phyloP scores from a whole-genome alignment of 2,888 invertebrate genomes.

The Cheilosia soror region DNA sequence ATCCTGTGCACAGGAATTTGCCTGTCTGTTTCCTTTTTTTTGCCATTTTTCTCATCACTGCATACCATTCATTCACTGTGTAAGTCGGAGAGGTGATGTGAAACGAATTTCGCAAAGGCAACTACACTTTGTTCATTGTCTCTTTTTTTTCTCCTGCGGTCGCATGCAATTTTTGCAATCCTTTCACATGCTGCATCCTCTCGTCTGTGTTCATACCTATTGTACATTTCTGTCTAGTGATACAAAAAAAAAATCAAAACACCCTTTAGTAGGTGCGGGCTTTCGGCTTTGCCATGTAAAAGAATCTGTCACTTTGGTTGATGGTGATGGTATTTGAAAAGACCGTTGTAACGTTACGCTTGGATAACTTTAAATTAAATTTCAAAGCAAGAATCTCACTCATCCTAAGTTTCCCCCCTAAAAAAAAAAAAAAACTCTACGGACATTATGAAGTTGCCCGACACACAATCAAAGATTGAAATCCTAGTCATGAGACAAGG shows the following conservation, averaged over 20 bases:
- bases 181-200: conserved; percentile 9
- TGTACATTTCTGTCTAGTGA: background rate
- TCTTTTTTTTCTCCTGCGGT: conserved; percentile 5
- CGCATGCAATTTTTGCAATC: conserved; percentile 31
- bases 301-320: conserved; percentile 13
- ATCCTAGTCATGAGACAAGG: background rate
- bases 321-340: conserved; percentile 4
- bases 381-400: conserved; percentile 37
- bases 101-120: conserved; percentile 25
- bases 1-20: conserved; percentile 23
- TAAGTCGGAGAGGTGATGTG: background rate
- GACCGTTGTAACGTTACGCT: conserved; percentile 29
- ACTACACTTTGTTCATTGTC: conserved; percentile 28
- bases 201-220: background rate
- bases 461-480: conserved; percentile 34
- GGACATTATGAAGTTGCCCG: conserved; percentile 15
- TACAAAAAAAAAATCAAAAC: too few species aligned
- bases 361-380: conserved; percentile 57
- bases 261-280: too few species aligned
- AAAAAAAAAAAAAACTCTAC: conserved; percentile 3
- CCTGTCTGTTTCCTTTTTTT: background rate
- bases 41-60: background rate
- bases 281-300: conserved; percentile 6
- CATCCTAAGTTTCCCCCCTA: conserved; percentile 23
- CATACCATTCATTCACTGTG: background rate